phyloP scores from a whole-genome alignment of 1,140 invertebrate species.

The Heliothis virescens region DNA sequence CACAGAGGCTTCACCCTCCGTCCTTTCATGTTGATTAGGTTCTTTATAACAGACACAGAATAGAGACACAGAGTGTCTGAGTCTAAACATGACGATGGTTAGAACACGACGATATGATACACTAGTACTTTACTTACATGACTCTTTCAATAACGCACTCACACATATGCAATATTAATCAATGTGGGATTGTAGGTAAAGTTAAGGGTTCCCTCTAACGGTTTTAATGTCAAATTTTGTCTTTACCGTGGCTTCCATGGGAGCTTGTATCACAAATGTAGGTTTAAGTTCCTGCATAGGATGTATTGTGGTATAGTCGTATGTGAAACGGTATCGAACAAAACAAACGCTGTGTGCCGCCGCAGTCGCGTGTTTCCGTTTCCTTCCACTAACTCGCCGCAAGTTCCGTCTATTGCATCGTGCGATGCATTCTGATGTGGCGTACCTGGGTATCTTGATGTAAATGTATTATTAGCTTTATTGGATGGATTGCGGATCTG shows the following conservation, averaged over 20 bases:
- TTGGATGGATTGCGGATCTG: conserved; percentile 10
- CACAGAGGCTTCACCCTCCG: conserved; percentile 1
- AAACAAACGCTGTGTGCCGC: conserved; percentile 45
- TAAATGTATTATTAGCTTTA: conserved; percentile 43
- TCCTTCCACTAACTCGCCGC: conserved; percentile 56
- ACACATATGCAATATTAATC: background rate
- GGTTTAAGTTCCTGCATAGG: background rate
- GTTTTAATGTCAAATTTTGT: too few species aligned
- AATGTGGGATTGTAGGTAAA: background rate
- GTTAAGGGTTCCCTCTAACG: too few species aligned
- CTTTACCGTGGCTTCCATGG: too few species aligned
- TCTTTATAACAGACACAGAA: conserved; percentile 22
- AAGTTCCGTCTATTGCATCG: conserved; percentile 52
- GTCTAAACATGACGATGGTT: background rate
- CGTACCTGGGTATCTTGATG: conserved; percentile 23
- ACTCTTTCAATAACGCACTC: background rate
- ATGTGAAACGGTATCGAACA: conserved; percentile 52
- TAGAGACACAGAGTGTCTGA: conserved; percentile 4
- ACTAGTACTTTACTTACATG: background rate
- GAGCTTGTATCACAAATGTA: background rate
- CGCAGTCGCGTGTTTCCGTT: conserved; percentile 53
- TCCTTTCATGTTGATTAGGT: conserved; percentile 17
- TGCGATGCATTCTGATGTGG: conserved; percentile 46
- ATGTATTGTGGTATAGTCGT: conserved; percentile 19
- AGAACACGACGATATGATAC: background rate